Evolutionary conservation across 2,888 invertebrate genomes (phyloP).

Genomic region (Argyresthia albistria): DNA sequence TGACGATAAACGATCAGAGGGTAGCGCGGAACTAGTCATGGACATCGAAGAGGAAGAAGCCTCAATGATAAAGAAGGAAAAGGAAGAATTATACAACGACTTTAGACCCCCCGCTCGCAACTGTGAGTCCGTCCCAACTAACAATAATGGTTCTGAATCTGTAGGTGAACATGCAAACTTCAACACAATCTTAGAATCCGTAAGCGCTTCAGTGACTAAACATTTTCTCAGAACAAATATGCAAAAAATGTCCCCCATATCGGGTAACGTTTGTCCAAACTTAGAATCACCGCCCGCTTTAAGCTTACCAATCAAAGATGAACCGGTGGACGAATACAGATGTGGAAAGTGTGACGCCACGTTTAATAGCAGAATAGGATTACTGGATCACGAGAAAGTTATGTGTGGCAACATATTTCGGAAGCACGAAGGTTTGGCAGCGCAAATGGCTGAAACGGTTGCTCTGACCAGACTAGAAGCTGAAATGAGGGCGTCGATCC

Average conservation of each 20-base stretch:
- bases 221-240: conserved; percentile 80
- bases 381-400: conserved; percentile 82
- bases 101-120: conserved; percentile 27
- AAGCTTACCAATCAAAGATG: conserved; percentile 42
- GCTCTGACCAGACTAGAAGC: conserved; percentile 67
- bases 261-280: conserved; percentile 53
- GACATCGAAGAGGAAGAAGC: conserved; percentile 76
- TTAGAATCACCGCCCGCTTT: conserved; percentile 38
- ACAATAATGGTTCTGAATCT: conserved; percentile 33
- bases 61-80: conserved; percentile 56
- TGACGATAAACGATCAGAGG: conserved; percentile 62
- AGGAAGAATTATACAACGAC: conserved; percentile 39
- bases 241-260: conserved; percentile 75
- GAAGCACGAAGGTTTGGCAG: conserved; percentile 82
- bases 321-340: conserved; percentile 51
- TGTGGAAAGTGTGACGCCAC: conserved; percentile 74
- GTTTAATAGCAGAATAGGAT: conserved; percentile 72
- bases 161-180: conserved; percentile 75
- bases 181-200: conserved; percentile 81
- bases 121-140: conserved; percentile 43
- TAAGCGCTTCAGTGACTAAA: conserved; percentile 81
- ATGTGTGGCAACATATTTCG: conserved; percentile 70
- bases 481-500: conserved; percentile 61
- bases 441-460: conserved; percentile 80
- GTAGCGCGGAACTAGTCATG: conserved; percentile 77